These are phyloP conservation scores for Ladona fulva DNA, from an alignment of 1,140 invertebrate genomes.

Conservation along the genomic window DNA sequence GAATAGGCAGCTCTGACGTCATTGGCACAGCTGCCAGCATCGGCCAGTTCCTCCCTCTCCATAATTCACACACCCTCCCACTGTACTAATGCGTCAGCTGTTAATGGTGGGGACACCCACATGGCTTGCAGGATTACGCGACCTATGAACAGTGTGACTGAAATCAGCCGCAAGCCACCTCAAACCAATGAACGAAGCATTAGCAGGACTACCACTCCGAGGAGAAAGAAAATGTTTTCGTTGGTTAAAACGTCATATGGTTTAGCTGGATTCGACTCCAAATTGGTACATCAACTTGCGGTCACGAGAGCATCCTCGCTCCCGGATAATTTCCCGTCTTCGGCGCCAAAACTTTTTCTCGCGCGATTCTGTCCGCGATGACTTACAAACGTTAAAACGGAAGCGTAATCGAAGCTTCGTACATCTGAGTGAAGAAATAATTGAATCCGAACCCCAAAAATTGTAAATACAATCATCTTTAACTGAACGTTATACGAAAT, in stretches of 20 bases:
- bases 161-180: background rate
- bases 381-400: no score
- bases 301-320: no score
- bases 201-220: background rate
- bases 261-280: background rate
- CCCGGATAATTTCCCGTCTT: no score
- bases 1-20: background rate
- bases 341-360: no score
- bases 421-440: no score
- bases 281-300: background rate
- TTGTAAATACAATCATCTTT: no score
- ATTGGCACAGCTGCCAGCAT: background rate
- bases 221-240: background rate
- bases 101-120: background rate
- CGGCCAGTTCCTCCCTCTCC: background rate
- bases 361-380: no score
- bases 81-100: background rate
- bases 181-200: background rate
- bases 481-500: no score
- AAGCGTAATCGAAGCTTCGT: no score
- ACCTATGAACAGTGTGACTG: background rate
- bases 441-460: no score
- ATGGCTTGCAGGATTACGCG: background rate
- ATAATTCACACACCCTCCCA: background rate
- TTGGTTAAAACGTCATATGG: background rate